Base-by-base conservation (phyloP, 1,140 invertebrate genomes). In the Cydia amplana region DNA sequence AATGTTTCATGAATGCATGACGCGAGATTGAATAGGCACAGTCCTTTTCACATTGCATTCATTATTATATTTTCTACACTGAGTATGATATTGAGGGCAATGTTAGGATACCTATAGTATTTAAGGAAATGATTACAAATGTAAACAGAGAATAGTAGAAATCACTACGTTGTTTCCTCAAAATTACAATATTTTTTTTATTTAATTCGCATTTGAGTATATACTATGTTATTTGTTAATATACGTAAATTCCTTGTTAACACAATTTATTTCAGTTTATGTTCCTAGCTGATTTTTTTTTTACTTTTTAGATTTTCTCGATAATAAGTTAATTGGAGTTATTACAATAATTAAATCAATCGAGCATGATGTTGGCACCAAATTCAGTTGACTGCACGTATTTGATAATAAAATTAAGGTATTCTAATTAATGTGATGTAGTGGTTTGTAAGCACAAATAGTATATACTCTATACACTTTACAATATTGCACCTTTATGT, bases 41-140 rank as follows among this genome's bases (percentile, higher is more conserved):
- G 82, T 83, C 80, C 82, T 87, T 87, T 86, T 88, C 86, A 79
- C 82, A 86, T 85, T 88, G 85, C 86, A 88, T 82, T 84, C 81
- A 80, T 87, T 88, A 79, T 80, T 79, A 84, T 80, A 85, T 89
- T 87, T 89, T 76, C 65, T 40, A 7, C n/a, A 1, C 49, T 51
- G 12, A 23, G n/a, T n/a, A 60, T 23, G 6, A 18, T 18, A 18
- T 20, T 18, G 16, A 55, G 16, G 51, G 51, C 51, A 55, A 55
- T 55, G 7, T 23, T 60, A 18, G 49, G 55, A 20, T 18, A n/a
- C n/a, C n/a, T n/a, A 23, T 60, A 60, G 4, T 10, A 2, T 60
- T 23, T 60, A 60, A 60, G 55, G 20, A 10, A 23, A 23, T 12
- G 10, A 23, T 60, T 60, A 60, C 55, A 60, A 60, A 60, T 60